Conservation (phyloP, 2,797 vertebrate species). For the Avahi laniger region DNA sequence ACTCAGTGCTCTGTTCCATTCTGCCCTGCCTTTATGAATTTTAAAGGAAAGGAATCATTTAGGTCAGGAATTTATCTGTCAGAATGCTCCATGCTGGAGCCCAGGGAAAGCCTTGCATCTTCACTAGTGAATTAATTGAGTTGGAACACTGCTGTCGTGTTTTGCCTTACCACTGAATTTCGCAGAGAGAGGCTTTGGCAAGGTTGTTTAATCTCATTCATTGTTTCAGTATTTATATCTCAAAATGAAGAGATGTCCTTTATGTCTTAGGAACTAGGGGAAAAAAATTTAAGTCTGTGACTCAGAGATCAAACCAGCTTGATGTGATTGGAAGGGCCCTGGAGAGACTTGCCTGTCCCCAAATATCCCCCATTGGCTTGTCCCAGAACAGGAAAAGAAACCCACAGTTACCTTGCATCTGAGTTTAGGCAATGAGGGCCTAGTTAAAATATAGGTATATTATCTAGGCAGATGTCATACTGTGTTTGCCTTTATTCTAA, state of each 20-base stretch:
- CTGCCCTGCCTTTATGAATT: neutral
- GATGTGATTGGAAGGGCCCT: neutral
- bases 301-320: neutral
- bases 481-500: conserved; percentile 24
- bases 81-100: neutral
- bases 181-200: neutral
- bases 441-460: neutral
- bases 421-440: neutral
- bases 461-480: neutral
- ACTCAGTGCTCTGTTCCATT: neutral
- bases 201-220: neutral
- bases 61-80: neutral
- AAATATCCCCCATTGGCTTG: neutral
- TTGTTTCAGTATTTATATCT: neutral
- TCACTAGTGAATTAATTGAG: neutral
- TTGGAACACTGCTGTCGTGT: neutral
- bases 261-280: neutral
- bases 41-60: neutral
- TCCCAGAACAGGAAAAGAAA: neutral
- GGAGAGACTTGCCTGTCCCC: neutral
- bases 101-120: too few species aligned
- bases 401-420: neutral
- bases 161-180: neutral
- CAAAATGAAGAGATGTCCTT: neutral
- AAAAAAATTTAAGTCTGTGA: neutral